Conservation (phyloP, 2,113 vertebrate genomes). For the Alligator sinensis region DNA sequence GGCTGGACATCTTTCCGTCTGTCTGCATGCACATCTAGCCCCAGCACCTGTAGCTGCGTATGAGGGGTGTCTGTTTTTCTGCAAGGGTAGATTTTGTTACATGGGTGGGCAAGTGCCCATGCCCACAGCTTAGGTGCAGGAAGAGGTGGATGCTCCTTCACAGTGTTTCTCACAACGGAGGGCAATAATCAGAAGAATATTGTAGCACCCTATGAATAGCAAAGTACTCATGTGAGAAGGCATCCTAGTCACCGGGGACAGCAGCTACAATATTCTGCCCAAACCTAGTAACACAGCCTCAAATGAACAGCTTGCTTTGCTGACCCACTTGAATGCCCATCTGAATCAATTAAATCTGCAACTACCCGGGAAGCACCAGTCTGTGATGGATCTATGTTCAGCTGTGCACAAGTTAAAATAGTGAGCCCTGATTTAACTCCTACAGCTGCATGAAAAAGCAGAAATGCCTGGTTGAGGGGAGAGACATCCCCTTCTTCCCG, state of each 20-base stretch:
- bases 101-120: accelerated
- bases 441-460: not conserved
- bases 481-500: not conserved
- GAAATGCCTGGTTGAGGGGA: accelerated
- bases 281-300: not conserved
- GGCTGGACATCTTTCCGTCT: not conserved
- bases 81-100: not conserved
- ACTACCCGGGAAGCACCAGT: constrained; percentile 67
- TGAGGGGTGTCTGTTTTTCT: accelerated
- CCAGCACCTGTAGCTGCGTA: accelerated
- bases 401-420: constrained; percentile 49
- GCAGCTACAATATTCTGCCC: not conserved
- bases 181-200: not conserved
- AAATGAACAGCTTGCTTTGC: constrained; percentile 72
- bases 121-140: not conserved
- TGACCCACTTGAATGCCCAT: constrained; percentile 78
- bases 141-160: not conserved
- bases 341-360: constrained; percentile 77
- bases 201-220: not conserved
- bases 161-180: not conserved
- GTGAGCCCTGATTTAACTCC: not conserved
- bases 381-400: constrained; percentile 37
- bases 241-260: accelerated
- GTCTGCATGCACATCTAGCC: too few relatives aligned
- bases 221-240: accelerated